Evolutionary conservation across 2,888 invertebrate species (phyloP), one percentile per base, ranked within the genome.

Genomic region (Pterobdella sp.): DNA sequence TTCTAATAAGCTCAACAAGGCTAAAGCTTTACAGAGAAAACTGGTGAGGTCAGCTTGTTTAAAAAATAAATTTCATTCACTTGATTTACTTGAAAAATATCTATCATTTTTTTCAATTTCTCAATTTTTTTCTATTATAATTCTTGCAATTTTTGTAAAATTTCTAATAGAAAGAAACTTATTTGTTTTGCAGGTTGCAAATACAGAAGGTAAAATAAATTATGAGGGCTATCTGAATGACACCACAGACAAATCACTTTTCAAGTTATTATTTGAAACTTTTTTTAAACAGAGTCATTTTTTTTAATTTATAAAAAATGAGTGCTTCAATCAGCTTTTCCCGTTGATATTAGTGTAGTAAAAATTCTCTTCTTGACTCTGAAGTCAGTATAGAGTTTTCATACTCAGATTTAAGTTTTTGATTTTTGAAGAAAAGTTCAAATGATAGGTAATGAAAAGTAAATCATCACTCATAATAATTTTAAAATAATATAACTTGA

Each of bases 121-220:
- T 18, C 7, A 42, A 42, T 42, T 42, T 42, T 42, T 14, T 42
- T 42, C 18, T 42, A 14, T 42, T 42, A 42, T 42, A 42, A 42
- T 14, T 14, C 7, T 42, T 18, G 18, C 42, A 7, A 42, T 42
- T 42, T 18, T 14, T 14, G 7, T 42, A 18, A 42, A 42, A 42
- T 14, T 7, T 42, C 7, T 42, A 42, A 7, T 42, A 14, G 7
- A 14, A 7, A 42, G 18, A 42, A 42, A n/a, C n/a, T n/a, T 42
- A 42, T 42, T 42, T 56, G 18, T 7, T n/a, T 56, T n/a, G 18
- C 60, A 56, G 60, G 60, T 56, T 56, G 60, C 60, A 22, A 56
- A 56, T n/a, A 56, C 60, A 56, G 60, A 56, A 3, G 60, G n/a
- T 18, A 56, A 56, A 56, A 56, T 56, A 56, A 56, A 56, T 26